A percentile compares a stretch with the other conserved stretches of the same genome.
Evolutionary conservation across 1,140 invertebrate species (phyloP).

Genomic region (Choristoneura fumiferana): DNA sequence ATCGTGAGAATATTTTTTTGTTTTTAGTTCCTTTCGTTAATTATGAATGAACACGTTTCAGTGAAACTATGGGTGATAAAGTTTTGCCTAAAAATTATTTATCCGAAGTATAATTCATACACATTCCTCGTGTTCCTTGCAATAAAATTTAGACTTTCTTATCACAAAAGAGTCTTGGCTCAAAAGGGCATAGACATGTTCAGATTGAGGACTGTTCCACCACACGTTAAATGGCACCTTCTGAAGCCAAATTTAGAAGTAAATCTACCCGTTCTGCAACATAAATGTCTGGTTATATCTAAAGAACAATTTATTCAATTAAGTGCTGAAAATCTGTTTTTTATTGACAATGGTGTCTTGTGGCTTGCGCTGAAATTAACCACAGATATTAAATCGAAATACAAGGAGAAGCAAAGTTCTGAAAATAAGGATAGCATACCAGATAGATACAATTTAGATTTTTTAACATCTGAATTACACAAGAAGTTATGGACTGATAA

Average conservation of each 20-base stretch:
- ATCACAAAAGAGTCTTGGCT: slow-evolving; percentile 31
- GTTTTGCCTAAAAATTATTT: slow-evolving; percentile 63
- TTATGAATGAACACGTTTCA: slow-evolving; percentile 53
- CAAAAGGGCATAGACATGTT: slow-evolving; percentile 41
- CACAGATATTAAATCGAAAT: slow-evolving; percentile 42
- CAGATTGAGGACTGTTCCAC: slow-evolving; percentile 46
- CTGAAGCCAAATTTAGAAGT: slow-evolving; percentile 43
- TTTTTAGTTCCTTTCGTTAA: slow-evolving; percentile 29
- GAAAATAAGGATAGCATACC: slow-evolving; percentile 29
- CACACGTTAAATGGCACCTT: slow-evolving; percentile 35
- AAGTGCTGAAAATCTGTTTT: slow-evolving; percentile 64
- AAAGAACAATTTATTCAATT: slow-evolving; percentile 57
- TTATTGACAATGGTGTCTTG: slow-evolving; percentile 61
- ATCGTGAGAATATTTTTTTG: neutral
- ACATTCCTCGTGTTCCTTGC: slow-evolving; percentile 61
- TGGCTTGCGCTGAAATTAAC: slow-evolving; percentile 59
- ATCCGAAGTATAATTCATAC: slow-evolving; percentile 67
- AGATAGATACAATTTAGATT: slow-evolving; percentile 47
- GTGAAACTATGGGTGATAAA: slow-evolving; percentile 63
- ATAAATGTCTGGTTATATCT: slow-evolving; percentile 64
- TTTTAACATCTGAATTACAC: slow-evolving; percentile 61
- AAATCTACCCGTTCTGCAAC: slow-evolving; percentile 42
- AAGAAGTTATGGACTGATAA: slow-evolving; percentile 51
- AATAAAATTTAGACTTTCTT: slow-evolving; percentile 62
- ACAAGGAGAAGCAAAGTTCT: slow-evolving; percentile 33